phyloP scores from a whole-genome alignment of 2,888 invertebrate genomes.

The Pasiphila rectangulata region DNA sequence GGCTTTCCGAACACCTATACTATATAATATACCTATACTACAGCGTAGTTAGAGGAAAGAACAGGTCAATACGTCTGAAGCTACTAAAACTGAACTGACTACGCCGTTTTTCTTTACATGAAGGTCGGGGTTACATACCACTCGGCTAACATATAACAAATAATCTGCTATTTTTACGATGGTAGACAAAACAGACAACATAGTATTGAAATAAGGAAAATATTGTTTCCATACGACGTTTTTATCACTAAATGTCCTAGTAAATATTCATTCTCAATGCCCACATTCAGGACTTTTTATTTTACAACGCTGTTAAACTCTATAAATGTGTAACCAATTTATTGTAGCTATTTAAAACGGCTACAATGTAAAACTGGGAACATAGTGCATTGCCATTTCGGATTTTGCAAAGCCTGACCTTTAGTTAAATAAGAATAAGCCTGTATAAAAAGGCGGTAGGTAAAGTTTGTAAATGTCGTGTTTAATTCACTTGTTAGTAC shows the following conservation, averaged over 20 bases:
- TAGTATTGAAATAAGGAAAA: conserved; percentile 36
- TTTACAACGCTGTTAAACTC: conserved; percentile 55
- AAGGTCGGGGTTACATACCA: neutral
- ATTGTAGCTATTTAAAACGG: conserved; percentile 49
- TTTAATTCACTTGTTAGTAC: too few species aligned
- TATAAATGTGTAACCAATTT: conserved; percentile 55
- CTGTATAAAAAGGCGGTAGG: conserved; percentile 3
- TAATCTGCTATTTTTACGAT: conserved; percentile 4
- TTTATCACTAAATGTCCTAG: conserved; percentile 31
- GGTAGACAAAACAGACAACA: conserved; percentile 24
- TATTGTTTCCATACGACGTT: conserved; percentile 32
- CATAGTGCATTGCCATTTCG: conserved; percentile 23
- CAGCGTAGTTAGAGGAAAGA: too few species aligned
- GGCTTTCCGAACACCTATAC: too few species aligned
- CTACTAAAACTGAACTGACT: too few species aligned
- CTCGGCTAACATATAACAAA: neutral
- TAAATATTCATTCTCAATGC: conserved; percentile 37
- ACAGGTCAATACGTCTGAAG: too few species aligned
- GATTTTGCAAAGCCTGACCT: conserved; percentile 18
- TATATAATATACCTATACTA: too few species aligned
- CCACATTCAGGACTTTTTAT: conserved; percentile 35
- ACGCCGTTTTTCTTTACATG: too few species aligned
- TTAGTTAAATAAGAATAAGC: conserved; percentile 20
- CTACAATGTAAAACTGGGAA: conserved; percentile 35
- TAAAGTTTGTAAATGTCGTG: conserved; percentile 8